phyloP scores from a whole-genome alignment of 1,140 invertebrate genomes.

The Papilio aristodemus region DNA sequence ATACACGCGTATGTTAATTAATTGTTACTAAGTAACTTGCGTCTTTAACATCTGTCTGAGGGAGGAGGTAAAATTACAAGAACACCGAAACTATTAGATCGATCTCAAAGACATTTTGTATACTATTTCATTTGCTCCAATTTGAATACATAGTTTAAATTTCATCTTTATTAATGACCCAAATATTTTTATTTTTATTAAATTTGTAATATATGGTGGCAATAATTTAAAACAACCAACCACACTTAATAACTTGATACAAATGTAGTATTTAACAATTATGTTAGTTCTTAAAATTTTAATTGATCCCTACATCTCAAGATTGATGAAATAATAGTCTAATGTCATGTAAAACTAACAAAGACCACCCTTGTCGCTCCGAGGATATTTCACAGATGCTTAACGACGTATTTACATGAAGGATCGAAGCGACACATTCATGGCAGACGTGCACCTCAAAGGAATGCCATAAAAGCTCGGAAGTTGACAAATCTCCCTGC shows the following conservation, averaged over 20 bases:
- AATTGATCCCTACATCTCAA: conserved; percentile 33
- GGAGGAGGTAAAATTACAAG: no score
- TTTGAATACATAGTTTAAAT: no score
- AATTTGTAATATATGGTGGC: no score
- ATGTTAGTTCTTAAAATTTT: conserved; percentile 22
- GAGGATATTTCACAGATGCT: conserved; percentile 61
- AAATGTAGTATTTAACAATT: not conserved
- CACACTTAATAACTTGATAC: not conserved
- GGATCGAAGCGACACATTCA: conserved; percentile 44
- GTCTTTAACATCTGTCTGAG: no score
- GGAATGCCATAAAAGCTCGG: conserved; percentile 68
- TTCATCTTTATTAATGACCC: no score
- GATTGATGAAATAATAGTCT: conserved; percentile 31
- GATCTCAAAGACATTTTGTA: no score
- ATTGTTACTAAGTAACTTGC: no score
- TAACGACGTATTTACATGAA: conserved; percentile 68
- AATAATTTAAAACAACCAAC: no score
- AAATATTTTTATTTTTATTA: no score
- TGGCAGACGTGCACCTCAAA: conserved; percentile 54
- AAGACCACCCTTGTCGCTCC: conserved; percentile 61
- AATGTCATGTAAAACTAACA: conserved; percentile 34
- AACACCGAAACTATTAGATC: no score
- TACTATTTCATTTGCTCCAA: no score
- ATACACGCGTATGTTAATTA: no score
- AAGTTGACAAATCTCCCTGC: conserved; percentile 76